Conservation (phyloP, 1,140 invertebrate genomes). For the Telenomus remus region DNA sequence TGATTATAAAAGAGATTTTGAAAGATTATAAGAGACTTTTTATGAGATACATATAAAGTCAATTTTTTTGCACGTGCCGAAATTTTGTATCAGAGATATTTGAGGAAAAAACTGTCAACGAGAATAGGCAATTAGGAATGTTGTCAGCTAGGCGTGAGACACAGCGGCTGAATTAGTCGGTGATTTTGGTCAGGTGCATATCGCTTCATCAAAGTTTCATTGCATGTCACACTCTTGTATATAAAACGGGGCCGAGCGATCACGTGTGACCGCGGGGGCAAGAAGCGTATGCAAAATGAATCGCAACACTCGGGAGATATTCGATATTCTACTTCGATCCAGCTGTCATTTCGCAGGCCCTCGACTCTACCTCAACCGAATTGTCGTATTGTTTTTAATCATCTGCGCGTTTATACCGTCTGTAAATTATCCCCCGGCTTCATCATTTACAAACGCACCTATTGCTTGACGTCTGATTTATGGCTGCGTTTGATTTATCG, state of each 20-base stretch:
- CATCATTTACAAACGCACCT: constrained; percentile 24
- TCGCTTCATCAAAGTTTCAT: constrained; percentile 44
- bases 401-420: constrained; percentile 29
- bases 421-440: constrained; percentile 38
- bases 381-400: constrained; percentile 51
- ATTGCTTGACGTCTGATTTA: constrained; percentile 25
- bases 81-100: not conserved
- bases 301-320: constrained; percentile 49
- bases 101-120: not conserved
- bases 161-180: constrained; percentile 15
- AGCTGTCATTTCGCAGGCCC: constrained; percentile 38
- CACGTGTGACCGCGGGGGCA: constrained; percentile 29
- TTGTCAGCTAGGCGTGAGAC: constrained; percentile 9
- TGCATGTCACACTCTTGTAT: constrained; percentile 39
- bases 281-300: constrained; percentile 53
- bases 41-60: too few relatives aligned
- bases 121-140: constrained; percentile 22
- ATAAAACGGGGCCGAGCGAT: constrained; percentile 15
- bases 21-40: too few relatives aligned
- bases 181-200: constrained; percentile 31
- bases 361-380: constrained; percentile 19
- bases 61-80: too few relatives aligned
- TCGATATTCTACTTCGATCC: constrained; percentile 46
- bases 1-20: too few relatives aligned
- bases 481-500: constrained; percentile 23